These are phyloP conservation scores for Acanthosepion lycidas DNA, from an alignment of 2,888 invertebrate species.

Conservation along the genomic window DNA sequence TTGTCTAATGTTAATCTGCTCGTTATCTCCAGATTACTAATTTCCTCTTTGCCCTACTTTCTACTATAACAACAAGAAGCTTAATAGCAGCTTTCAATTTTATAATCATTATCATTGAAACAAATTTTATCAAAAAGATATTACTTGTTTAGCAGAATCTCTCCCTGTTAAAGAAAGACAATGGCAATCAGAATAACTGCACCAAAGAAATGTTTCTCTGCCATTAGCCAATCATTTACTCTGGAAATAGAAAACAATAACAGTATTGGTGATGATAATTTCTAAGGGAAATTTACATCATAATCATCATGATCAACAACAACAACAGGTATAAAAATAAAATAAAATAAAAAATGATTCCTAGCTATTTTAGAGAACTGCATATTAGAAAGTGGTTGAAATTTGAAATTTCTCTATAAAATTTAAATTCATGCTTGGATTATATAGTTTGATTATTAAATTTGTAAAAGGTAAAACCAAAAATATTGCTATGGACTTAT, in stretches of 20 bases:
- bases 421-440: no score
- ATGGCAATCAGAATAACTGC: background rate
- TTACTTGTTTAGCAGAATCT: background rate
- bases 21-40: background rate
- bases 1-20: slow-evolving; percentile 33
- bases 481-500: no score
- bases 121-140: background rate
- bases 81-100: slow-evolving; percentile 10
- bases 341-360: no score
- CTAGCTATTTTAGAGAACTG: no score
- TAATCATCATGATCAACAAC: no score
- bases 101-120: slow-evolving; percentile 11
- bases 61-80: background rate
- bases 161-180: background rate
- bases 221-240: background rate
- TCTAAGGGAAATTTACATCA: no score
- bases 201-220: background rate
- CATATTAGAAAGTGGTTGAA: no score
- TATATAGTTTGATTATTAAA: no score
- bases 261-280: background rate
- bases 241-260: background rate
- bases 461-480: no score
- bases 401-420: no score
- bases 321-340: no score
- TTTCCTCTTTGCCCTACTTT: slow-evolving; percentile 12